These are phyloP conservation scores for Chrysopilus asiliformis DNA, from an alignment of 2,888 invertebrate species.

Conservation along the genomic window DNA sequence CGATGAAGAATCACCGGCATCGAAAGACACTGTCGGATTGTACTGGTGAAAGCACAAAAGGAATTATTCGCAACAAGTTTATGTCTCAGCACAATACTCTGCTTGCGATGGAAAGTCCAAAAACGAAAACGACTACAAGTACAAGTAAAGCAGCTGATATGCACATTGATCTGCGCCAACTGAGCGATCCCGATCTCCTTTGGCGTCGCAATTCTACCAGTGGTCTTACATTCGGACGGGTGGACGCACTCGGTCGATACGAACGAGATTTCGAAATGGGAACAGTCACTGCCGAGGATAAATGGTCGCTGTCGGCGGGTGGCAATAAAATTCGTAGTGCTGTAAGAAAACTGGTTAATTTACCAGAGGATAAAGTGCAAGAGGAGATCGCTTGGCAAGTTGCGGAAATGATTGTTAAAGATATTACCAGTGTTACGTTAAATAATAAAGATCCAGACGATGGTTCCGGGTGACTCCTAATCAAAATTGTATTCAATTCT, in stretches of 20 bases:
- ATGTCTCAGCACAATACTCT: slow-evolving; percentile 64
- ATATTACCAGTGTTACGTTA: slow-evolving; percentile 80
- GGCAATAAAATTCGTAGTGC: slow-evolving; percentile 40
- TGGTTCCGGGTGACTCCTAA: not conserved
- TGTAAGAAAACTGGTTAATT: slow-evolving; percentile 66
- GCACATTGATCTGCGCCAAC: slow-evolving; percentile 68
- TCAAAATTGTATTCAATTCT: no score
- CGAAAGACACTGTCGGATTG: slow-evolving; percentile 59
- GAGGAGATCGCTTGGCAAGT: slow-evolving; percentile 97
- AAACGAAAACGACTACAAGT: slow-evolving; percentile 10
- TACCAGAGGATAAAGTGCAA: slow-evolving; percentile 75
- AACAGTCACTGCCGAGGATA: slow-evolving; percentile 41
- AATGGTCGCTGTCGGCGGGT: slow-evolving; percentile 25
- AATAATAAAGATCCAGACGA: slow-evolving; percentile 28
- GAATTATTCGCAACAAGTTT: slow-evolving; percentile 29
- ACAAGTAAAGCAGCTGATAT: slow-evolving; percentile 40
- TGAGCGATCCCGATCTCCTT: slow-evolving; percentile 76
- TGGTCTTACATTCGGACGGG: slow-evolving; percentile 66
- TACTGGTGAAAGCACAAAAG: slow-evolving; percentile 53
- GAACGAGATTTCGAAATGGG: slow-evolving; percentile 80
- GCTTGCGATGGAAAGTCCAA: slow-evolving; percentile 49
- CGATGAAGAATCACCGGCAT: slow-evolving; percentile 25
- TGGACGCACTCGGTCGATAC: slow-evolving; percentile 80
- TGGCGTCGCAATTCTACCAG: slow-evolving; percentile 61
- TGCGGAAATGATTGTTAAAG: slow-evolving; percentile 92